Conservation (phyloP, 2,113 vertebrate genomes). For the Asarcornis scutulata region DNA sequence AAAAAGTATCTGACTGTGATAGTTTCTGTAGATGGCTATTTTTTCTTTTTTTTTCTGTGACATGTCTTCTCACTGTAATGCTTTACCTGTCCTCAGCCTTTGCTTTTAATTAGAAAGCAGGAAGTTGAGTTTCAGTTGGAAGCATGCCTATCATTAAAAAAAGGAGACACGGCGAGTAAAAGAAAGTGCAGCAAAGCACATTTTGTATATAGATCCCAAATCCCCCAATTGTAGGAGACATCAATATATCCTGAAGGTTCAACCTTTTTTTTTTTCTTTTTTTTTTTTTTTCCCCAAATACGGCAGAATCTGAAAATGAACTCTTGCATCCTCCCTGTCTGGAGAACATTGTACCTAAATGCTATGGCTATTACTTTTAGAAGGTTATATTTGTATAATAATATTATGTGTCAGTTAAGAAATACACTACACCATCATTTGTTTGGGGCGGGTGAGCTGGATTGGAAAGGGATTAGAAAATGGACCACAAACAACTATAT, state of each 20-base stretch:
- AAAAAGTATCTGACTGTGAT: background rate
- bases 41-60: constrained; percentile 1
- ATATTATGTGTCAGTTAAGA: background rate
- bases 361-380: background rate
- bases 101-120: constrained; percentile 56
- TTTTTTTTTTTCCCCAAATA: background rate
- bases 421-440: background rate
- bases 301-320: background rate
- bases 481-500: background rate
- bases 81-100: background rate
- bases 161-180: background rate
- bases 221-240: background rate
- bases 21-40: background rate
- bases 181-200: background rate
- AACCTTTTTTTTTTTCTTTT: background rate
- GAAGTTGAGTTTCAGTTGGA: background rate
- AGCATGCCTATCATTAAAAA: constrained; percentile 43
- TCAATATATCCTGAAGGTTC: background rate
- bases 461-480: background rate
- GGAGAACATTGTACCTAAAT: background rate
- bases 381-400: background rate
- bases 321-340: background rate
- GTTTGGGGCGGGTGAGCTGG: background rate
- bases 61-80: background rate
- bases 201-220: background rate